Evolutionary conservation across 2,113 vertebrate genomes (phyloP), one percentile per base, ranked within the genome.

Genomic region (Pantherophis guttatus): DNA sequence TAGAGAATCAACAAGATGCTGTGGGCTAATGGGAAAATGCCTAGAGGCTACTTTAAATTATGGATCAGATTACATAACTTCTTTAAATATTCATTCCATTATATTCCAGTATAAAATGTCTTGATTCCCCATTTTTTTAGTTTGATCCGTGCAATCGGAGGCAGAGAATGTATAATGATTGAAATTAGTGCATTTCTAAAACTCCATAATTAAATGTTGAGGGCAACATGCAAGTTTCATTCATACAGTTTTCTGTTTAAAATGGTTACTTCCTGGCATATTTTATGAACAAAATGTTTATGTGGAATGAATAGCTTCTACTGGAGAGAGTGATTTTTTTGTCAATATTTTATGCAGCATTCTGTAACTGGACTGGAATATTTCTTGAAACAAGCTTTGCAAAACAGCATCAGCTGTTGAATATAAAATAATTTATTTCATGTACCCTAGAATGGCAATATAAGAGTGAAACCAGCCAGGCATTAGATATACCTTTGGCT

Each of bases 401-500:
- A 92, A 95, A 81, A 90, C 11, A 33, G 93, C 93, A 62, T 92
- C 26, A 50, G 24, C 87, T 92, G 58, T 13, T 94, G 58, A 94
- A 92, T 59, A 24, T 62, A 92, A 91, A 92, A 52, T 26, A 91
- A 23, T 0, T 1, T 50, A 89, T 96, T 89, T 91, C 87, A 54
- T 92, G 86, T 62, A 10, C 33, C 29, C 89, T 94, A 89, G 11
- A 39, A 86, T 4, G 1, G 7, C 85, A 95, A 8, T 8, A 10
- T 21, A 48, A 96, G 94, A 94, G 55, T 87, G 92, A 13, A 88
- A 91, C 12, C 70, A 96, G 6, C 89, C 75, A 65, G 93, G 75
- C 58, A 93, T 0, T 92, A 94, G 91, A 93, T 95, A 91, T 94
- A 12, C 87, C 86, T 91, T 94, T 93, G 88, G 90, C 89, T 94